A percentile compares a stretch with the other conserved stretches of the same genome.
Conservation (phyloP, 2,113 vertebrate genomes). For the Todiramphus saurophagus region DNA sequence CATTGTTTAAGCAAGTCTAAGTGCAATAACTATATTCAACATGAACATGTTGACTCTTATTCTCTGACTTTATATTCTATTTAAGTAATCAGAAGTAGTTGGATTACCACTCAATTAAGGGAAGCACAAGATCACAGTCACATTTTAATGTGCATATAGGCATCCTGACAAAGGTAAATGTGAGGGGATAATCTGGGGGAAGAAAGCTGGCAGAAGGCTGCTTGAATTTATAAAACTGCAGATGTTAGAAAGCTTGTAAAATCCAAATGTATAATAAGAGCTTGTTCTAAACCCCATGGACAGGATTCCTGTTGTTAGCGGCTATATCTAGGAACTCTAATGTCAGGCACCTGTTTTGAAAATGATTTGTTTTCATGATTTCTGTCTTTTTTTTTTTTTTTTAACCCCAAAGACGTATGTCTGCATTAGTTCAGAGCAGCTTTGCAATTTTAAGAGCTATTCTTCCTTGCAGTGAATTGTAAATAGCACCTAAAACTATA, state of each 20-base stretch:
- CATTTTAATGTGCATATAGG: not conserved
- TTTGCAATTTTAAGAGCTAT: constrained; percentile 1
- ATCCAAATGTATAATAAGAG: not conserved
- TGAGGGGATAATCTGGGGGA: not conserved
- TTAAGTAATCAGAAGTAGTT: not conserved
- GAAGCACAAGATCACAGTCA: not conserved
- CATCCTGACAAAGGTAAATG: not conserved
- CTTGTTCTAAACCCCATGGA: not conserved
- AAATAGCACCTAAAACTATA: not conserved
- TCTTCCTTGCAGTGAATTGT: not conserved
- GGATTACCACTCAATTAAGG: not conserved
- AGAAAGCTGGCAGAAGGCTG: not conserved
- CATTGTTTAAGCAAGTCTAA: rapidly evolving
- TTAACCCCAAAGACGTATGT: not conserved
- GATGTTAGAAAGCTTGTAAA: not conserved
- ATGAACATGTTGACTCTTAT: not conserved
- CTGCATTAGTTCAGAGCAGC: not conserved
- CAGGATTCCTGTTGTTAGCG: not conserved
- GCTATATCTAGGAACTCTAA: not conserved
- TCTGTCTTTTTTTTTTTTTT: not conserved
- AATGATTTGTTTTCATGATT: not conserved
- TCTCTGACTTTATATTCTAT: not conserved
- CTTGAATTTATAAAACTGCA: not conserved
- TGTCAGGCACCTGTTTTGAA: not conserved
- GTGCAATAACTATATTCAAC: not conserved